A percentile compares a stretch with the other conserved stretches of the same genome.
phyloP scores from a whole-genome alignment of 2,113 vertebrate genomes.

The Tauraco erythrolophus region DNA sequence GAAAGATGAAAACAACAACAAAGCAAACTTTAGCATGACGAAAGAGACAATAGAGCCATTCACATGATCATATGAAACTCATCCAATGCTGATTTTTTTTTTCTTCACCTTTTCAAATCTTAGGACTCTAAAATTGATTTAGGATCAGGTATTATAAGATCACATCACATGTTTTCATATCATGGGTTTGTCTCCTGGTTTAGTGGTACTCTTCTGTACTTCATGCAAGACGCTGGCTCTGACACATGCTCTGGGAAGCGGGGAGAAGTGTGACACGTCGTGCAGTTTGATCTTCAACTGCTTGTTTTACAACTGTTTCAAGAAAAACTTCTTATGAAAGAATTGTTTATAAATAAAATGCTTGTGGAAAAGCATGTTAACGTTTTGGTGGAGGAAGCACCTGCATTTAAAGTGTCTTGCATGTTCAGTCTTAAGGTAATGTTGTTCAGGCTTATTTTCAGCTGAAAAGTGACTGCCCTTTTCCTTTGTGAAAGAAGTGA shows the following conservation, averaged over 20 bases:
- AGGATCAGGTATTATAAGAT: background rate
- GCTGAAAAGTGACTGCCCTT: background rate
- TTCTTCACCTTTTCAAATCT: background rate
- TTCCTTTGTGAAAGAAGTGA: background rate
- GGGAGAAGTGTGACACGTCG: background rate
- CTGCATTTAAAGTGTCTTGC: background rate
- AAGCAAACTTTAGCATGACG: background rate
- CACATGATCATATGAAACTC: background rate
- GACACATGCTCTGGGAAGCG: background rate
- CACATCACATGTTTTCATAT: background rate
- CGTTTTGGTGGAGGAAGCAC: background rate
- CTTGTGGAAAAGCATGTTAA: background rate
- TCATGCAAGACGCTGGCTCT: background rate
- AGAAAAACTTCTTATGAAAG: background rate
- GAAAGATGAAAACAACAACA: slow-evolving; percentile 36
- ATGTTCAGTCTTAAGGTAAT: background rate
- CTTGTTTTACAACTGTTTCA: background rate
- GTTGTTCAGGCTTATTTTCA: background rate
- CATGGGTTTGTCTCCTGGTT: background rate
- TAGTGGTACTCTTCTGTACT: background rate
- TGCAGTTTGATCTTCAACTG: background rate
- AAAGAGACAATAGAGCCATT: slow-evolving; percentile 8
- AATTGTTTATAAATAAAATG: background rate
- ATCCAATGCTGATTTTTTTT: background rate
- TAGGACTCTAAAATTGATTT: background rate